Evolutionary conservation across 2,888 invertebrate genomes (phyloP), one percentile per base, ranked within the genome.

Genomic region (Sipha maydis): DNA sequence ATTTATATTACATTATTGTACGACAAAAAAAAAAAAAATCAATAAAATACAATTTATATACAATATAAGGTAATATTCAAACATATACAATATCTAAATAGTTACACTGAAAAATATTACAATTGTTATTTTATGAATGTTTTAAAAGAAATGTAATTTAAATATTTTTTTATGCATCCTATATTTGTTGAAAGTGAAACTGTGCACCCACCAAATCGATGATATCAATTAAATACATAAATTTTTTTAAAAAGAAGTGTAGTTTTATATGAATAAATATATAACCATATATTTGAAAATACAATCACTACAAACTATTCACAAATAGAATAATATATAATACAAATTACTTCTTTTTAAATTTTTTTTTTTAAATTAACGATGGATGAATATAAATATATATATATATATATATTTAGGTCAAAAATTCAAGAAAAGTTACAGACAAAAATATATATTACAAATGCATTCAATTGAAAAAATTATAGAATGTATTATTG

Each of bases 41-140:
- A 67, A 88, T 82, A 80, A 82, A 88, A 67, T 88, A 88, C 88
- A 88, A 48, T 82, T 88, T 88, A 88, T 88, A 25, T 82, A 88
- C 88, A 88, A 67, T 61, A 75, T 61, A 38, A 79, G 21, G 54
- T 75, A 88, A 88, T 75, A 88, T 75, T 75, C n/a, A 38, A 75
- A 82, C 71, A 88, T 88, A 61, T 82, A 88, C 80, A 88, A 80
- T 41, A 88, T n/a, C 79, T 80, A 79, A 76, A 75, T 86, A 86
- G 86, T 61, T 88, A 88, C 75, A 88, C 75, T 1, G 61, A 82
- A 86, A 61, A 86, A 82, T 82, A 82, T 61, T 88, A 88, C 82
- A 88, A 61, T 71, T 48, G 34, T 86, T 73, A 56, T 56, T 41
- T 61, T 25, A 73, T 19, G 56, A 28, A 79, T 28, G 9, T 85